Evolutionary conservation across 2,797 vertebrate genomes (phyloP).

Genomic region (Tinamus major): DNA sequence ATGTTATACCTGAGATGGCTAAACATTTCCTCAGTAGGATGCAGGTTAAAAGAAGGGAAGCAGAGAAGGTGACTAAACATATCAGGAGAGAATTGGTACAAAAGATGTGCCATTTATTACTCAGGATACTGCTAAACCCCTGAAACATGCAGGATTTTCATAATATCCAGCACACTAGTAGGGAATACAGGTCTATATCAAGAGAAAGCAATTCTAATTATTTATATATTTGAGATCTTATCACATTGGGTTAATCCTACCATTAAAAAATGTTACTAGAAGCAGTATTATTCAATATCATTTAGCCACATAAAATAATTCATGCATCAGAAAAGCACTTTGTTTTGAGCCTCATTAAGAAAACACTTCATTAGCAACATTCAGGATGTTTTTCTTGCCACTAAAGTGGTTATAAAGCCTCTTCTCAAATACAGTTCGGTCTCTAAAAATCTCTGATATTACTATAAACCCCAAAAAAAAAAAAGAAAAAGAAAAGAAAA

Average conservation of each 20-base stretch:
- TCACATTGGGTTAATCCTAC: not conserved
- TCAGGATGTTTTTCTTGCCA: not conserved
- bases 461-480: not conserved
- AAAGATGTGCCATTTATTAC: not conserved
- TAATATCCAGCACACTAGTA: not conserved
- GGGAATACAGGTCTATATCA: not conserved
- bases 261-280: not conserved
- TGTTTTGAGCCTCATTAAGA: not conserved
- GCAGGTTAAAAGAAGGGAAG: not conserved
- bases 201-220: not conserved
- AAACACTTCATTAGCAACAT: not conserved
- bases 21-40: not conserved
- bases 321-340: not conserved
- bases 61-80: not conserved
- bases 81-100: not conserved
- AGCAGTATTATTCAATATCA: not conserved
- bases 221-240: not conserved
- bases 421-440: not conserved
- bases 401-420: not conserved
- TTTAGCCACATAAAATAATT: not conserved
- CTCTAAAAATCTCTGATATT: rapidly evolving
- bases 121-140: not conserved
- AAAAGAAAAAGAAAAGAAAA: not conserved
- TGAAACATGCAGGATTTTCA: not conserved
- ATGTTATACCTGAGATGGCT: not conserved